These are phyloP conservation scores for Sinelater perroti DNA, from an alignment of 2,888 invertebrate species.

Conservation along the genomic window DNA sequence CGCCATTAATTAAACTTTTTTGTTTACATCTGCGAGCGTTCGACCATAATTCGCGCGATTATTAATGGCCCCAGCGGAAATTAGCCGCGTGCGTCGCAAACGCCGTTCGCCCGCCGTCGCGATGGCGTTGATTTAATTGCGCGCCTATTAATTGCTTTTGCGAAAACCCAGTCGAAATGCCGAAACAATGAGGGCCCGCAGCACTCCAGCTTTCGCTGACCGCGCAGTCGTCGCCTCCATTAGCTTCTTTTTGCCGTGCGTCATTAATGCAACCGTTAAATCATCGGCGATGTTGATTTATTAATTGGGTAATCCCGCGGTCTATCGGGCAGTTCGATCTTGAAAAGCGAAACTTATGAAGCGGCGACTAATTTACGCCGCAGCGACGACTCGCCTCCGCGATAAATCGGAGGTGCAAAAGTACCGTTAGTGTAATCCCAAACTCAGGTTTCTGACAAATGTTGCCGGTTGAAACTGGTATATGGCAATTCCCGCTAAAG, in stretches of 20 bases:
- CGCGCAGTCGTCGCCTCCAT: slow-evolving; percentile 13
- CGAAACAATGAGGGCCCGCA: slow-evolving; percentile 17
- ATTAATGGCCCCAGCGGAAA: background rate
- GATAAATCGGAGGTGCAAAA: slow-evolving; percentile 1
- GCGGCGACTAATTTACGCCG: slow-evolving; percentile 1
- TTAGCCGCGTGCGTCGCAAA: slow-evolving; percentile 5
- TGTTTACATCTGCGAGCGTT: too few species aligned
- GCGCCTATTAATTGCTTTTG: slow-evolving; percentile 17
- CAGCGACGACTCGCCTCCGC: background rate
- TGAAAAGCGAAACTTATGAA: background rate
- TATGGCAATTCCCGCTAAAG: slow-evolving; percentile 5
- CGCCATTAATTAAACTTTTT: background rate
- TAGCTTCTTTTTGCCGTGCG: slow-evolving; percentile 8
- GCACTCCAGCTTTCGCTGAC: slow-evolving; percentile 15
- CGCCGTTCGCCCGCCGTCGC: slow-evolving; percentile 2
- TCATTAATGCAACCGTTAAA: background rate
- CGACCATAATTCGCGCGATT: too few species aligned
- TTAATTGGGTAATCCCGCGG: background rate
- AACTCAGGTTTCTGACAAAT: slow-evolving; percentile 1
- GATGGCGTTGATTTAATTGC: slow-evolving; percentile 13
- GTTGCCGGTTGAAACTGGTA: slow-evolving; percentile 1
- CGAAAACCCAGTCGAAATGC: slow-evolving; percentile 15
- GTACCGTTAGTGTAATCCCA: slow-evolving; percentile 3
- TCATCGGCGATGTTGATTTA: background rate
- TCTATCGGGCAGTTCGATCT: too few species aligned